Evolutionary conservation across 2,797 vertebrate genomes (phyloP).

Genomic region (Perodicticus potto): DNA sequence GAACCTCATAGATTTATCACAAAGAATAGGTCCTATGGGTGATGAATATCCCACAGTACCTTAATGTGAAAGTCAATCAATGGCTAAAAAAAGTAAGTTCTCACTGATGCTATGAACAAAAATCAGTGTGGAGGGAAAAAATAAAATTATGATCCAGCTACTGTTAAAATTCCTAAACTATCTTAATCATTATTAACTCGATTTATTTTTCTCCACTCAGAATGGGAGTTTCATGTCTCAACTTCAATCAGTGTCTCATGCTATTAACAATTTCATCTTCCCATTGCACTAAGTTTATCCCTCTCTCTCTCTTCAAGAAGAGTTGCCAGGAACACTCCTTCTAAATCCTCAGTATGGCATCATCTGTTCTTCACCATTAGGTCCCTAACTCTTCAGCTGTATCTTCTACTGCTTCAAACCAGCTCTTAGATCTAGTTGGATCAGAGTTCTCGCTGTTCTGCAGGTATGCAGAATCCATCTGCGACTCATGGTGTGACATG

Average conservation of each 20-base stretch:
- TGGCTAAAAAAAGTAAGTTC: not conserved
- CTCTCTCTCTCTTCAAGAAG: not conserved
- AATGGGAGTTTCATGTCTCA: not conserved
- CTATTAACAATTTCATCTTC: not conserved
- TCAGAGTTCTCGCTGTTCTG: not conserved
- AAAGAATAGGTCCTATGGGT: not conserved
- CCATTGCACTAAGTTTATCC: not conserved
- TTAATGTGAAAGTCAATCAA: slow-evolving; percentile 51
- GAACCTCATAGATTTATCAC: not conserved
- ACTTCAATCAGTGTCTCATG: not conserved
- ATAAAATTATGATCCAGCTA: not conserved
- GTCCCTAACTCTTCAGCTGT: not conserved
- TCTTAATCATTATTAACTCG: not conserved
- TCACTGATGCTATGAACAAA: not conserved
- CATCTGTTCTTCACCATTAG: not conserved
- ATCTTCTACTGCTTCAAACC: not conserved
- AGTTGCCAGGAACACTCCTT: not conserved
- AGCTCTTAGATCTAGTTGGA: not conserved
- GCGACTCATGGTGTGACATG: not conserved
- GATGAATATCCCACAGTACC: not conserved
- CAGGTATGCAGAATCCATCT: not conserved
- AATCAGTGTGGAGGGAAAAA: not conserved
- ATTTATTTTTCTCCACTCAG: not conserved
- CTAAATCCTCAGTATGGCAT: not conserved
- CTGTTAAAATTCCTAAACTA: not conserved